Percentiles rank a stretch among this genome's conserved stretches.
Evolutionary conservation across 2,797 vertebrate genomes (phyloP).

Genomic region (Neosilurus mollespiculum): DNA sequence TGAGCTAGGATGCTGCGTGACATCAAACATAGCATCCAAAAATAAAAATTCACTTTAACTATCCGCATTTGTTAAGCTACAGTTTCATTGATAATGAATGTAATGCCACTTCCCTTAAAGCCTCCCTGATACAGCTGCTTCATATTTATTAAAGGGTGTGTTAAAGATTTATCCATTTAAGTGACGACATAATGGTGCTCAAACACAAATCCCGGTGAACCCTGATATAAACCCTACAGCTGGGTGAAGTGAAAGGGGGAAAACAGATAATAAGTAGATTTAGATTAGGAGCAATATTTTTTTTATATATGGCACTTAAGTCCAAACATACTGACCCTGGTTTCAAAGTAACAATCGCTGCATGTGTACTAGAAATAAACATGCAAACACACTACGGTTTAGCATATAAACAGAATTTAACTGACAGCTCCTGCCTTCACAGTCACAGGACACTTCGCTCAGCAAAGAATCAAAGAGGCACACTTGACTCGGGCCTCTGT

Average conservation of each 20-base stretch:
- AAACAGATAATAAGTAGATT: background rate
- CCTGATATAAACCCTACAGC: background rate
- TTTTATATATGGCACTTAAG: background rate
- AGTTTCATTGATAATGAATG: background rate
- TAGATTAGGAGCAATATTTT: no score
- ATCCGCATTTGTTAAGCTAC: background rate
- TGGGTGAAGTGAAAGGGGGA: background rate
- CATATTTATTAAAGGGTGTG: constrained; percentile 5
- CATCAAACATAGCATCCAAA: background rate
- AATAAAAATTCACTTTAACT: background rate
- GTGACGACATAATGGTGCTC: background rate
- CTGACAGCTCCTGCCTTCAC: background rate
- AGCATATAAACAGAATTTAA: background rate
- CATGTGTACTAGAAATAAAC: background rate
- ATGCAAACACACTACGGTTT: background rate
- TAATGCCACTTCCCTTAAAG: background rate
- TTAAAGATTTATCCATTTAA: background rate
- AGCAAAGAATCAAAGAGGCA: background rate
- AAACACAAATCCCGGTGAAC: background rate
- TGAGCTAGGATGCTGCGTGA: no score
- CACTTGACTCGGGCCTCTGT: background rate
- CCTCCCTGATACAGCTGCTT: background rate
- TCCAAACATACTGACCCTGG: background rate
- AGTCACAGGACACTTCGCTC: background rate
- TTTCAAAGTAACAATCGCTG: background rate